Base-by-base conservation (phyloP, 53 echinoderm and acorn worm species). In the Antedon mediterranea region DNA sequence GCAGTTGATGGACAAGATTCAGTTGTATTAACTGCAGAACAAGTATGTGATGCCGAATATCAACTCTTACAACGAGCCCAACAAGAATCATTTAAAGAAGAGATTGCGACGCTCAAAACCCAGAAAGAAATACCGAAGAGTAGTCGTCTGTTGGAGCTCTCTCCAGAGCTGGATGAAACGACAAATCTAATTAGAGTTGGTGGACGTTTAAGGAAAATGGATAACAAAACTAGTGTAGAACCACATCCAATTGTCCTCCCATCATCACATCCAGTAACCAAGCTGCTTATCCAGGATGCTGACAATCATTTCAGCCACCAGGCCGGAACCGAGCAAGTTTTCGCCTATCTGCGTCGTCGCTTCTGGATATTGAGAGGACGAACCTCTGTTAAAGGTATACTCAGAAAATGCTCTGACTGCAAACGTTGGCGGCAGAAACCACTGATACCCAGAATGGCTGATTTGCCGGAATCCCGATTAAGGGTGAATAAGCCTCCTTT, bases 401-500 rank as follows among this genome's bases (percentile, higher is more conserved):
- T 81, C 32, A 31, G 75, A 2, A 73, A 23, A 32, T 80, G 80
- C 34, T 23, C 31, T 44, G 78, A 81, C 29, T 81, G 74, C 43
- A 34, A 75, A 28, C 43, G 44, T 27, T 81, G 81, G 81, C 74
- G 75, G 7, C 74, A 81, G 44, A 81, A 78, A 78, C 57, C 79
- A 72, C 34, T 37, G 72, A 30, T 32, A 28, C 75, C 75, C 13
- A 43, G 43, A 43, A 75, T 75, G 74, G 81, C 74, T 28, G 75
- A 75, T 28, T 72, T 34, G 33, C 33, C 86, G 4, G 28, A n/a
- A 3, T 72, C 87, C 31, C 71, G 87, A 27, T 71, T 87, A 27
- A 79, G 83, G 20, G 34, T 83, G 72, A 75, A 75, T 34, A 87
- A 88, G 37, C 84, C 80, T 73, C 42, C 84, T 26, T 87, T 87